Base-by-base conservation (phyloP, 2,797 vertebrate species). In the Pachyuromys duprasi region DNA sequence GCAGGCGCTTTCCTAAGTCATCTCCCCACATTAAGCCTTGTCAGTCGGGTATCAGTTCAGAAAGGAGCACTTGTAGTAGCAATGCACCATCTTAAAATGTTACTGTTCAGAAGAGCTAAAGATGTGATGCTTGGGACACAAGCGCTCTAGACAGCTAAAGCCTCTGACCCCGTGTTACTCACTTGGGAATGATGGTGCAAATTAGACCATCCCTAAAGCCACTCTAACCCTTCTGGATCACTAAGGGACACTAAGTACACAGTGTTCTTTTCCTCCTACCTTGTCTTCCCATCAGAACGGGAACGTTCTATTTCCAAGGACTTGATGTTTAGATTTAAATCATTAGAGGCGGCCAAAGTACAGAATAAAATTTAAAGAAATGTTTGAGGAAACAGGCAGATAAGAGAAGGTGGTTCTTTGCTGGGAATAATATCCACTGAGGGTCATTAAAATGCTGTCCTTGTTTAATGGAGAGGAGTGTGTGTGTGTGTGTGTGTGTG, bases 351-450 rank as follows among this genome's bases (percentile, higher is more conserved):
- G 91, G 39, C 28, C 49, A 92, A 67, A 26, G 57, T 95, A 94
- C 79, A 91, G 76, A 86, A 78, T 33, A 91, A 89, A 89, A 78
- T 72, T 81, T 45, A 45, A 84, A 89, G 60, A 90, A 88, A 89
- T 33, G 80, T 89, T 94, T 36, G 60, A 53, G 63, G 45, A 87
- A 82, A 42, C 42, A 89, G 70, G 33, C 53, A 97, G 24, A 63
- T 83, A 86, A 76, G n/a, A 81, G 20, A 91, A 91, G 3, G 67
- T 55, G 18, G 89, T 87, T 91, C 36, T 83, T 79, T 93, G 36
- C 53, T 36, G 3, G 45, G 9, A 92, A 53, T 42, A 79, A 28
- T n/a, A 60, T 22, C 49, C 8, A 33, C 88, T 80, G 28, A 20
- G 7, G 74, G 13, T 79, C 26, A 95, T 42, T 75, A 83, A 79